Evolutionary conservation across 2,888 invertebrate genomes (phyloP).

Genomic region (Ernsta delagoae): DNA sequence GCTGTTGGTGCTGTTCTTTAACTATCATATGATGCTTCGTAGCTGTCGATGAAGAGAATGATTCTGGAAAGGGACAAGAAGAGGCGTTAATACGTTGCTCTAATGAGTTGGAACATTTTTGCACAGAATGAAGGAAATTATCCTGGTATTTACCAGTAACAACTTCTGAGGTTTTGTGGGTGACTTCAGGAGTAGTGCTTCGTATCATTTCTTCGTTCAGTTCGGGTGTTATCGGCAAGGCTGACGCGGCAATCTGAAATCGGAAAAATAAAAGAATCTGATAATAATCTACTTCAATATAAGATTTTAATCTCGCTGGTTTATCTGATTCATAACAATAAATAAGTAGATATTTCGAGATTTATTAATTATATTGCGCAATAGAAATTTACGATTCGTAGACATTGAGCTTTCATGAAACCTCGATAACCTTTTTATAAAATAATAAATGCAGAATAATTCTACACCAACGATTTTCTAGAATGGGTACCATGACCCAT

Average conservation of each 20-base stretch:
- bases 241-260: constrained; percentile 83
- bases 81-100: no score
- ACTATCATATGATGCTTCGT: constrained; percentile 74
- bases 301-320: background rate
- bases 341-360: no score
- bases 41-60: constrained; percentile 82
- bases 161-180: constrained; percentile 74
- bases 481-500: no score
- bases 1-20: constrained; percentile 71
- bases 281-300: background rate
- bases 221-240: constrained; percentile 90
- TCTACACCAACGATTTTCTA: no score
- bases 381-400: no score
- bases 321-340: background rate
- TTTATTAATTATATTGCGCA: no score
- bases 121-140: background rate
- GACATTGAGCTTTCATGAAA: no score
- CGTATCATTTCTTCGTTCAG: constrained; percentile 90
- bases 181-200: constrained; percentile 86
- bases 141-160: constrained; percentile 68
- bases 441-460: no score
- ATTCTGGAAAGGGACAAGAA: constrained; percentile 64
- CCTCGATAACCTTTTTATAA: no score
- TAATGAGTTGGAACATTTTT: no score
- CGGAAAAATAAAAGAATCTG: background rate